Base-by-base conservation (phyloP, 2,797 vertebrate species). In the Rhinichthys osculus region DNA sequence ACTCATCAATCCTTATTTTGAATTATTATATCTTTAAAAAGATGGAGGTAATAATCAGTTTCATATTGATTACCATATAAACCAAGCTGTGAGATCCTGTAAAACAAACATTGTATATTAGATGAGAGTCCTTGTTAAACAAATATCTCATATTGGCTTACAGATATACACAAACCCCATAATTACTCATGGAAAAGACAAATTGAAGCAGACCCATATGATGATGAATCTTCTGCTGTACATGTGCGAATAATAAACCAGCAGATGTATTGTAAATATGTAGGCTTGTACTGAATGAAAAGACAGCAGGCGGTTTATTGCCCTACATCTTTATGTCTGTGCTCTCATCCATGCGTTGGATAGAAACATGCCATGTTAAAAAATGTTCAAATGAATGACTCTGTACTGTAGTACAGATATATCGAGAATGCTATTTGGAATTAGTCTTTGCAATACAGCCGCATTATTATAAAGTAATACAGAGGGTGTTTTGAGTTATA, bases 251-350 rank as follows among this genome's bases (percentile, higher is more conserved):
- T 89, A 88, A 88, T 90, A 86, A 86, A 86, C 59, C 67, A 59
- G 84, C 81, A 82, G 83, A 80, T 87, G 47, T 72, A 88, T 83
- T 86, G 87, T 82, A 88, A 88, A 83, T 80, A 85, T 88, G 84
- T 86, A 88, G 85, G 82, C 54, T 76, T 73, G 47, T 77, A 71
- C 64, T 76, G 78, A 89, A 87, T 84, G 87, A 89, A 78, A 73
- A 86, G 84, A 83, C 87, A 86, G 86, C 54, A 67, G 23, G 73
- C 83, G 54, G 85, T 90, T 90, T 87, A 88, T 90, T 90, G 87
- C 66, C 42, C 21, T 42, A 35, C 33, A 38, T 47, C 72, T 72
- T 67, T 23, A 84, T 86, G 81, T 84, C 72, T 89, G 66, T 81
- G 54, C 72, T 83, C 59, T 42, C 88, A 82, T 78, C 33, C 84